phyloP scores from a whole-genome alignment of 1,140 invertebrate genomes.

The Eurosta solidaginis region DNA sequence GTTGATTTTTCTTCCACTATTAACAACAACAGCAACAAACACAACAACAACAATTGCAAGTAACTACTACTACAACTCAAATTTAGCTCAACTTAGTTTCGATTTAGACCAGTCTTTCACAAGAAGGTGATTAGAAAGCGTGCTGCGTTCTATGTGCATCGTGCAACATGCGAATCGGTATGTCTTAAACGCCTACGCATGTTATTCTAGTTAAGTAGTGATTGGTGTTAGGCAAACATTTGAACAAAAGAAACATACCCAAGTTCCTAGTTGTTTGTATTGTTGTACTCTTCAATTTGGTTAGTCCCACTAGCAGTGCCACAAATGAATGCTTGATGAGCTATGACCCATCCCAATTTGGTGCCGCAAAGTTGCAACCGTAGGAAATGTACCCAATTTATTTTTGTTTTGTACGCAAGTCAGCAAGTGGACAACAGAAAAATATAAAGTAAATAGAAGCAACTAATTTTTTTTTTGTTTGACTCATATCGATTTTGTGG shows the following conservation, averaged over 20 bases:
- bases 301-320: conserved; percentile 6
- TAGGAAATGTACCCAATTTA: background rate
- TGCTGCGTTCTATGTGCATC: too few relatives aligned
- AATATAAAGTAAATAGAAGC: too few relatives aligned
- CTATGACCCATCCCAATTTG: conserved; percentile 26
- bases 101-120: background rate
- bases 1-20: background rate
- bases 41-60: background rate
- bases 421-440: too few relatives aligned
- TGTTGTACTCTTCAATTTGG: background rate
- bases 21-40: background rate
- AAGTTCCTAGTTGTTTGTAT: background rate
- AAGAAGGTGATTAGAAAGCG: conserved; percentile 18
- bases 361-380: background rate
- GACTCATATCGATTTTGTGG: too few relatives aligned
- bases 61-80: too few relatives aligned
- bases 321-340: conserved; percentile 26
- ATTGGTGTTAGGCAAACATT: conserved; percentile 10
- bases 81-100: background rate
- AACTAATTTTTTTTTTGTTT: too few relatives aligned
- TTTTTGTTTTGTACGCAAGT: too few relatives aligned
- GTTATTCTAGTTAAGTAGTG: conserved; percentile 28
- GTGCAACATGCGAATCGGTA: background rate
- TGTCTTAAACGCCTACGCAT: conserved; percentile 13
- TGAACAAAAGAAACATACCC: background rate